A percentile compares a stretch with the other conserved stretches of the same genome.
Evolutionary conservation across 1,140 invertebrate species (phyloP).

Genomic region (Papilio helenus): DNA sequence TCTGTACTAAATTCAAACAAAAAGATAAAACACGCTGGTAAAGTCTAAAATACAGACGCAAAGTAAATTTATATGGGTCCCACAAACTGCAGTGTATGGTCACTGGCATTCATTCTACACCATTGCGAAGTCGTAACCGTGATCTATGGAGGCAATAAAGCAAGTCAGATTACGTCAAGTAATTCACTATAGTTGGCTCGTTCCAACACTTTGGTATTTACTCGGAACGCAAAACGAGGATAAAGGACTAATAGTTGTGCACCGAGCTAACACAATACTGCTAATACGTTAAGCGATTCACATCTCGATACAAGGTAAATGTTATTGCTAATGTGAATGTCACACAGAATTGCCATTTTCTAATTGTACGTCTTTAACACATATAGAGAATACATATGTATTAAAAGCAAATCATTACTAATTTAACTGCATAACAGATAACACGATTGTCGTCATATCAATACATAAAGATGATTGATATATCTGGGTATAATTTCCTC

Average conservation of each 20-base stretch:
- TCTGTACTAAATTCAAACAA: background rate
- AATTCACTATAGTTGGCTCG: slow-evolving; percentile 40
- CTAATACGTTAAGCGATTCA: slow-evolving; percentile 16
- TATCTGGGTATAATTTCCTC: no score
- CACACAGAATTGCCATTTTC: background rate
- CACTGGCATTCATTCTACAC: slow-evolving; percentile 38
- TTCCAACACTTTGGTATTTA: slow-evolving; percentile 38
- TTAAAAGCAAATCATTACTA: background rate
- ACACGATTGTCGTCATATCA: no score
- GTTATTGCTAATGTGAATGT: slow-evolving; percentile 5
- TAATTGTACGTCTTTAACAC: background rate
- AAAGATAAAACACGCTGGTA: slow-evolving; percentile 19
- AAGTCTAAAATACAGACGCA: slow-evolving; percentile 23
- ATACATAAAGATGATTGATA: no score
- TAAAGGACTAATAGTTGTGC: slow-evolving; percentile 36
- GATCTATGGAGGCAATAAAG: slow-evolving; percentile 38
- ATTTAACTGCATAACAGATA: no score
- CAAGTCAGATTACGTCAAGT: slow-evolving; percentile 41
- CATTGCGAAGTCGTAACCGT: slow-evolving; percentile 39
- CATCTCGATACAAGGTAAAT: background rate
- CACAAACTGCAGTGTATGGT: slow-evolving; percentile 32
- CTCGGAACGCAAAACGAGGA: slow-evolving; percentile 28
- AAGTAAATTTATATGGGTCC: slow-evolving; percentile 31
- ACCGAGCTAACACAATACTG: slow-evolving; percentile 32
- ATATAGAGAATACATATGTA: background rate